Evolutionary conservation across 2,797 vertebrate species (phyloP), one percentile per base, ranked within the genome.

Genomic region (Paedocypris micromegethes): DNA sequence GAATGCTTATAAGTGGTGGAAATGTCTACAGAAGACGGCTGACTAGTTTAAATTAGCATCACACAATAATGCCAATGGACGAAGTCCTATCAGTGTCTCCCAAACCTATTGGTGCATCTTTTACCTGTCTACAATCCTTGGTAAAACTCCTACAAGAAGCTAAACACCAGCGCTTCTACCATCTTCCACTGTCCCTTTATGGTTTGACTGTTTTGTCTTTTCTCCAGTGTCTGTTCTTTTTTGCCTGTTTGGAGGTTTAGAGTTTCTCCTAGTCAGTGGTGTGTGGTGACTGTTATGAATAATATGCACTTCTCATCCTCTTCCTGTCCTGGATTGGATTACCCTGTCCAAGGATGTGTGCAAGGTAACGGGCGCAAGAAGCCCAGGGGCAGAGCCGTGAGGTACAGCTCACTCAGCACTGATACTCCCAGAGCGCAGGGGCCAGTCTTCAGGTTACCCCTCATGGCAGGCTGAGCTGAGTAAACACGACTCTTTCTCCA

Each of bases 381-480:
- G 79, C 79, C 68, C 70, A 69, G 64, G 75, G 76, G 77, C 76
- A 74, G 77, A 73, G 79, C 78, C 64, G 54, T 6, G 70, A 79
- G 79, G 77, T 75, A 75, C 66, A 77, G 76, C 80, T 80, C 82
- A 81, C 81, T 84, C 83, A 81, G 81, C 62, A 83, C 77, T 81
- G 84, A 89, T 89, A 90, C 88, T 89, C 88, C 88, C 88, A 64
- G 23, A 78, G 87, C 81, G 74, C 79, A 72, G 67, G 75, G 75
- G 58, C 72, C 78, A 74, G 54, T 86, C 84, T 86, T 90, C 86
- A 83, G 85, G 83, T 89, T 89, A 81, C 87, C 78, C 73, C 79
- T 77, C 78, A 76, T 77, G 72, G 71, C 72, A 80, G 66, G 69
- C 75, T 63, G 72, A 73, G 68, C 77, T 81, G 77, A 59, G 71